Conservation (phyloP, 2,888 invertebrate genomes). For the Sphecodes monilicornis region DNA sequence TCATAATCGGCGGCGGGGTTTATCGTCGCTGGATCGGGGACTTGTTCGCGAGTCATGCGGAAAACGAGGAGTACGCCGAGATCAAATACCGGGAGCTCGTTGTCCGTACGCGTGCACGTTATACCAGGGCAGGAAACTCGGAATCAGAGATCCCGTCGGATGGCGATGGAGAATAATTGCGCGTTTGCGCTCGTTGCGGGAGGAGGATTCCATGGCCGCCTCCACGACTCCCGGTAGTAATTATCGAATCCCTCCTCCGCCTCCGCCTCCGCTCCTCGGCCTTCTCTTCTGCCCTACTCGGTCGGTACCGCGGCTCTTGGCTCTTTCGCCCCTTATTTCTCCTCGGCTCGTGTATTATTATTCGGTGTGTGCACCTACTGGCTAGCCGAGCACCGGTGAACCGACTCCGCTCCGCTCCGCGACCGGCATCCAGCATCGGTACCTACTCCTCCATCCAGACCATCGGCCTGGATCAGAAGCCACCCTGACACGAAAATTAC, state of each 20-base stretch:
- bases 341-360: constrained; percentile 78
- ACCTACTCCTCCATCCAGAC: constrained; percentile 32
- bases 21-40: constrained; percentile 37
- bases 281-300: constrained; percentile 47
- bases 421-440: constrained; percentile 53
- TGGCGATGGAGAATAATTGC: constrained; percentile 82
- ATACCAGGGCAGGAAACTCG: constrained; percentile 72
- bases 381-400: constrained; percentile 52
- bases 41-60: constrained; percentile 28
- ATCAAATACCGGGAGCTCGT: constrained; percentile 69
- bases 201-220: constrained; percentile 82
- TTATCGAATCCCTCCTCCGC: constrained; percentile 79
- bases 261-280: constrained; percentile 36
- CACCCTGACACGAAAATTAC: constrained; percentile 82
- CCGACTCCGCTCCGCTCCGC: constrained; percentile 24
- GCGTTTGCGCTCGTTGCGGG: constrained; percentile 83
- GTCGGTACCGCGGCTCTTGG: constrained; percentile 39
- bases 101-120: constrained; percentile 54
- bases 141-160: constrained; percentile 80
- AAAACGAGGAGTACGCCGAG: constrained; percentile 54
- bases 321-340: constrained; percentile 54
- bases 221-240: constrained; percentile 84
- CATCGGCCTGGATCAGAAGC: constrained; percentile 77
- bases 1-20: constrained; percentile 21
- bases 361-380: constrained; percentile 76